Evolutionary conservation across 1,140 invertebrate species (phyloP).

Genomic region (Micrasema minimum): DNA sequence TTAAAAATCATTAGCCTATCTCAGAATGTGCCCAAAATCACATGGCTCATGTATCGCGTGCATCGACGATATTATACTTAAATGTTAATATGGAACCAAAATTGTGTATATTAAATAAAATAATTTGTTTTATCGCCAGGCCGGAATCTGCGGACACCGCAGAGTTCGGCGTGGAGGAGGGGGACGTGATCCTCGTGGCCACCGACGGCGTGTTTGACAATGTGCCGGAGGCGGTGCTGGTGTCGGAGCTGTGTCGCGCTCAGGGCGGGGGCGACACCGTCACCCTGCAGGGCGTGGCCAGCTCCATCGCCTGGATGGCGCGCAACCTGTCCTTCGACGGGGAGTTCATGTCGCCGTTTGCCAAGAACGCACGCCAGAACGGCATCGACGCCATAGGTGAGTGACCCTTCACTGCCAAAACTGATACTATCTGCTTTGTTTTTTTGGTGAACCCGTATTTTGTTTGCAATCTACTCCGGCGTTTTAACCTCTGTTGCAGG

Average conservation of each 20-base stretch:
- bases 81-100: too few species aligned
- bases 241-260: conserved; percentile 79
- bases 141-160: conserved; percentile 92
- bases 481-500: background rate
- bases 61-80: too few species aligned
- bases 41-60: too few species aligned
- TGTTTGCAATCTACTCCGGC: background rate
- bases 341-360: conserved; percentile 95
- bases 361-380: conserved; percentile 88
- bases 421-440: background rate
- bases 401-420: too few species aligned
- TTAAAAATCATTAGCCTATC: too few species aligned
- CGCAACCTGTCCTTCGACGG: conserved; percentile 92
- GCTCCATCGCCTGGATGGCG: conserved; percentile 94
- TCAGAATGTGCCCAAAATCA: too few species aligned
- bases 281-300: conserved; percentile 88
- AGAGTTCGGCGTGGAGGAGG: conserved; percentile 91
- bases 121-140: too few species aligned
- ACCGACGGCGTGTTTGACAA: conserved; percentile 99
- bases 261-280: conserved; percentile 69
- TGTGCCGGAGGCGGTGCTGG: conserved; percentile 88
- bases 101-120: too few species aligned
- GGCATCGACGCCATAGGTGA: conserved; percentile 91
- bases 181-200: conserved; percentile 94
- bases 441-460: background rate